Evolutionary conservation across 64 coral and sea anemone species (phyloP), one percentile per base, ranked within the genome.

Genomic region (Porites lutea): DNA sequence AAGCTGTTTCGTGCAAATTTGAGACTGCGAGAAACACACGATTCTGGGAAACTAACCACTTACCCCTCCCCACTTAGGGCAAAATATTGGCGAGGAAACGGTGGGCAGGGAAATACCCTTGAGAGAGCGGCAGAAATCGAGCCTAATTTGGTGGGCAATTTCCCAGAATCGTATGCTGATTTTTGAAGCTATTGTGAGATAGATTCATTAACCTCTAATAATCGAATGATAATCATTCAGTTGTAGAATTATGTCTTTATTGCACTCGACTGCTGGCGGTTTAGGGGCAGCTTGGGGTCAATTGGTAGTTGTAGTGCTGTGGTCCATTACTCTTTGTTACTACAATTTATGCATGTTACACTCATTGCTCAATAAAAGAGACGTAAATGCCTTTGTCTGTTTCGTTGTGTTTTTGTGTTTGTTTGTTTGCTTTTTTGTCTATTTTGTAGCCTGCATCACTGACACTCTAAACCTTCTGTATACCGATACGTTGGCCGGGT

Each of bases 311-410:
- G 58, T 81, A 61, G 62, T 66, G 16, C 16, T 50, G 48, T 13
- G 61, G 16, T 67, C 64, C 47, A 18, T 3, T 65, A 63, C 48
- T n/a, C 63, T 83, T 67, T 16, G 66, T 84, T 51, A 69, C 79
- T 82, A 49, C 3, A 65, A 65, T 76, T 76, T 76, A 76, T 51
- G 19, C 81, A 68, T 84, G 46, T 83, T 50, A 21, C 16, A 37
- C 27, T 37, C 27, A 68, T 67, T 50, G 63, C 81, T 84, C 81
- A 84, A 68, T 84, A 84, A 84, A 84, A 63, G 81, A 84, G 81
- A 46, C 69, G 67, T 52, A 22, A 78, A 68, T 69, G 48, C 57
- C 22, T 15, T 18, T 22, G 50, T 7, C 47, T 19, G 37, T 37
- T 37, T 37, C 27, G 1, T 37, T 37, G 27, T 37, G 54, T 57